These are phyloP conservation scores for Pseudobourletiella spinata DNA, from an alignment of 1,140 invertebrate species.

Conservation along the genomic window DNA sequence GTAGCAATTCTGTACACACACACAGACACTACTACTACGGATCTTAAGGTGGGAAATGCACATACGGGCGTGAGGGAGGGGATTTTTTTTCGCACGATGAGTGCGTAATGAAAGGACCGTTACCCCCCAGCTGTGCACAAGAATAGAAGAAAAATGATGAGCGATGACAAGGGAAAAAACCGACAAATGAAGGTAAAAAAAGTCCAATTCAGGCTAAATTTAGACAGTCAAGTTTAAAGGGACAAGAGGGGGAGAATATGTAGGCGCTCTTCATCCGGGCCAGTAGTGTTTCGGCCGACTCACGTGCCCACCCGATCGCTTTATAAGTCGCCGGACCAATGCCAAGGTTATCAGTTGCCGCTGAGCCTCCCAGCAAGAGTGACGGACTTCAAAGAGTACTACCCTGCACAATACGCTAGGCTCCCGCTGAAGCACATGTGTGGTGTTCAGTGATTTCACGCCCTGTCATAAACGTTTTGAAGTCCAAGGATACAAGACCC, in stretches of 20 bases:
- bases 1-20: too few species aligned
- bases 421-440: too few species aligned
- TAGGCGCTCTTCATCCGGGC: neutral
- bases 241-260: neutral
- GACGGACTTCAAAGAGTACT: too few species aligned
- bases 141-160: slow-evolving; percentile 12
- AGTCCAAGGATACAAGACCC: too few species aligned
- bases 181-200: slow-evolving; percentile 10
- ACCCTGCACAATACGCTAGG: too few species aligned
- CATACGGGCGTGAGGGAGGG: neutral
- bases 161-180: slow-evolving; percentile 3
- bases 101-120: slow-evolving; percentile 2
- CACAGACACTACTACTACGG: too few species aligned
- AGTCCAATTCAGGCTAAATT: slow-evolving; percentile 3
- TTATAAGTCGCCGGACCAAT: neutral
- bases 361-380: neutral
- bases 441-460: too few species aligned
- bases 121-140: slow-evolving; percentile 10
- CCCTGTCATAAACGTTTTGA: too few species aligned
- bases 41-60: neutral
- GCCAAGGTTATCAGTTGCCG: neutral
- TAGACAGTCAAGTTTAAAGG: neutral
- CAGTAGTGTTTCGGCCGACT: neutral
- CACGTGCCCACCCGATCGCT: neutral
- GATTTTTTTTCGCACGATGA: neutral